Conservation (phyloP, 2,113 vertebrate species). For the Plectropomus leopardus region DNA sequence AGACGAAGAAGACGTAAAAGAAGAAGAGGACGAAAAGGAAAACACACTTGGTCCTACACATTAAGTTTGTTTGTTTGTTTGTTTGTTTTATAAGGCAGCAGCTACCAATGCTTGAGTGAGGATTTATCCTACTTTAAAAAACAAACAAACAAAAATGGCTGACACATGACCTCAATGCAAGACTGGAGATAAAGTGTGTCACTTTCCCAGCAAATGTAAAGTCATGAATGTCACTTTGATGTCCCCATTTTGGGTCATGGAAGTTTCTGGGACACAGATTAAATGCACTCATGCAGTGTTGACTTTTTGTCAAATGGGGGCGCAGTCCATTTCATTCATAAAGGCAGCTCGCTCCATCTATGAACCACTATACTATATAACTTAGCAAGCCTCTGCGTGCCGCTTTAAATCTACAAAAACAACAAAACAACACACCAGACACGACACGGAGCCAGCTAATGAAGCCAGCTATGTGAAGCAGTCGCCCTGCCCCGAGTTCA, state of each 20-base stretch:
- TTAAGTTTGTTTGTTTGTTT: too few species aligned
- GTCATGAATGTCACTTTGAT: not conserved
- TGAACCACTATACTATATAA: not conserved
- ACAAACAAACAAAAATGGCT: too few species aligned
- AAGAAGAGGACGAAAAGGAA: too few species aligned
- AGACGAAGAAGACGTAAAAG: too few species aligned
- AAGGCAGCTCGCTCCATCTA: not conserved
- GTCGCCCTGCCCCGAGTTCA: not conserved
- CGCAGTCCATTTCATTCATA: slow-evolving; percentile 51
- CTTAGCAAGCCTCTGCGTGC: not conserved
- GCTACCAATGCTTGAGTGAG: too few species aligned
- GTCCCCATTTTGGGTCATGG: slow-evolving; percentile 9
- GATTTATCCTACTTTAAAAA: too few species aligned
- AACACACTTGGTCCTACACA: too few species aligned
- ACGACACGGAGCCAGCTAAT: not conserved
- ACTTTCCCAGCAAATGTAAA: not conserved
- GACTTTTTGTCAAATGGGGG: slow-evolving; percentile 50
- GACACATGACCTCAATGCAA: not conserved
- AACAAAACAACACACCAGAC: not conserved
- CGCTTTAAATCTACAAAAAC: not conserved
- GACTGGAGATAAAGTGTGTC: not conserved
- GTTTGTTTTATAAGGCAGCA: too few species aligned
- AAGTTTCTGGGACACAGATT: not conserved
- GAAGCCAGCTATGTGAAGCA: not conserved
- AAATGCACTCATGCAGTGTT: slow-evolving; percentile 18